Conservation (phyloP, 2,113 vertebrate genomes). For the Vulpes vulpes region DNA sequence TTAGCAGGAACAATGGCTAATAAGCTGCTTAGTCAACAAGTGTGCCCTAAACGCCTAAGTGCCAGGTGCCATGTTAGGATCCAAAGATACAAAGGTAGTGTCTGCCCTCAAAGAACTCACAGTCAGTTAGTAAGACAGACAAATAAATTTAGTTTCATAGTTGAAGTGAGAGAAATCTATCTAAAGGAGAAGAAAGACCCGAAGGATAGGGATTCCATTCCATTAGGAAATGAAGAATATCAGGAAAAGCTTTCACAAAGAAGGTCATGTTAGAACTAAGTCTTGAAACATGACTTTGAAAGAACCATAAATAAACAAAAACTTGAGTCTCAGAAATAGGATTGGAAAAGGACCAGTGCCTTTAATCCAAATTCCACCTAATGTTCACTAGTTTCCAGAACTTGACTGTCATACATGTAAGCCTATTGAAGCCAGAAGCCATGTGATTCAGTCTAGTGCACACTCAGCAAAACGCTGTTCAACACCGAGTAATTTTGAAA, state of each 20-base stretch:
- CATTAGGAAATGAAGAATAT: background rate
- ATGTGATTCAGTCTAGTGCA: background rate
- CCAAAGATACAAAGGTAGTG: background rate
- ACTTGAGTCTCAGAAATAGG: background rate
- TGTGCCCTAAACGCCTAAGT: background rate
- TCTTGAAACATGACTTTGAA: constrained; percentile 3
- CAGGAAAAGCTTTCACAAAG: background rate
- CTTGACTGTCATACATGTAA: background rate
- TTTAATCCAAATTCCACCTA: background rate
- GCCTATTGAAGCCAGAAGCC: background rate
- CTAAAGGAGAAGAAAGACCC: background rate
- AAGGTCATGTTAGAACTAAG: background rate
- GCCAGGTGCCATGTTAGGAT: background rate
- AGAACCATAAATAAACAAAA: background rate
- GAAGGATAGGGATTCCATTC: background rate
- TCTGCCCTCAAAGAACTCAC: background rate
- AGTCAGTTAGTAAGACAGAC: background rate
- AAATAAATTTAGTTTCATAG: background rate
- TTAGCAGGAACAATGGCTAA: background rate
- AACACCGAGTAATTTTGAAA: background rate
- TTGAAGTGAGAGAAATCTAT: background rate
- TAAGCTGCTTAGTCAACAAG: background rate
- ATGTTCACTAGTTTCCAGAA: background rate
- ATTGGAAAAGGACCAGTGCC: background rate
- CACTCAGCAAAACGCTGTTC: background rate